Evolutionary conservation across 2,113 vertebrate genomes (phyloP), one percentile per base, ranked within the genome.

Genomic region (Halcyon malimbica): DNA sequence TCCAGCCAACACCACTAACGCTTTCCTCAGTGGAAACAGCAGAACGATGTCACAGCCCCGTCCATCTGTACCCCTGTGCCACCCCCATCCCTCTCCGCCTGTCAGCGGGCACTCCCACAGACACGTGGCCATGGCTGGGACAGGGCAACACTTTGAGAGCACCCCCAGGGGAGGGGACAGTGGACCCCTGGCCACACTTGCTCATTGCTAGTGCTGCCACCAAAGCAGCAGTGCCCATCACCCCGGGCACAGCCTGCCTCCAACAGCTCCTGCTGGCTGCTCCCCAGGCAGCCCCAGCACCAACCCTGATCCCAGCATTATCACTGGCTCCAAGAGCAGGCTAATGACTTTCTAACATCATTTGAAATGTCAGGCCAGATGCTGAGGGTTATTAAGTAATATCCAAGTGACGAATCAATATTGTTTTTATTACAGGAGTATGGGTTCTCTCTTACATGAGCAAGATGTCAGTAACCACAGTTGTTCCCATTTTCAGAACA

Each of bases 51-150:
- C 0, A 7, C 14, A 33, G 77, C 46, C 68, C 41, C 33, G 0
- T 5, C 35, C 8, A 31, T 3, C 78, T 6, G 26, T 68, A 7
- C 1, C 76, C 73, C 73, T 6, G 68, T 2, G 3, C 41, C 2
- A 1, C 12, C 33, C 75, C 62, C 1, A 0, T 7, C 25, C 75
- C 60, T 46, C 62, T 23, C 39, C 14, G 26, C 73, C 18, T 42
- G 1, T 10, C 67, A 18, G 39, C 3, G 0, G 5, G 5, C 0
- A 4, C 8, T 31, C 31, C 48, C 35, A 4, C 0, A 0, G 41
- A 46, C 80, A 23, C 25, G 1, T 0, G 1, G 83, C 57, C n/a
- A 1, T 0, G 1, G 87, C 63, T 59, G 33, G 41, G 29, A 21
- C 5, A 1, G 46, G 41, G 16, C 59, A 25, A 6, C 51, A 41